Evolutionary conservation across 53 echinoderm and acorn worm genomes (phyloP), one percentile per base, ranked within the genome.

Genomic region (Paelopatides confundens): DNA sequence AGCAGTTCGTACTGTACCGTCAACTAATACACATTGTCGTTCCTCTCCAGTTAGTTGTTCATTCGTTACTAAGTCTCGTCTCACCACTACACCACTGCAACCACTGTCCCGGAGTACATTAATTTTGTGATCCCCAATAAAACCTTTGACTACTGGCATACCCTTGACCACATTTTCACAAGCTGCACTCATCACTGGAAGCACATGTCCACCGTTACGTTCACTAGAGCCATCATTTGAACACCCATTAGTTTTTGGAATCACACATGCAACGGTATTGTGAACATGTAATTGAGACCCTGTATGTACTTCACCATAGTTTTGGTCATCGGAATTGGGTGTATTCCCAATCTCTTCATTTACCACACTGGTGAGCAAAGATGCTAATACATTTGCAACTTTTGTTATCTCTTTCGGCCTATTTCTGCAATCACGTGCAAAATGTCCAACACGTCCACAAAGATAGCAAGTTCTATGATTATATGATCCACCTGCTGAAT

Each of bases 91-190:
- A 69, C 90, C 77, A 66, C 69, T 68, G 32, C 90, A 89, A 9
- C 85, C 85, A 9, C 85, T 89, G 33, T 89, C 90, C 71, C 90
- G 38, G 28, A 85, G 37, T 14, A 89, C 85, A 27, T 69, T 48
- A 21, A 77, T 67, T 26, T 71, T 31, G 3, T 77, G 31, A 5
- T 27, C 35, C 27, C 77, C 77, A 27, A 91, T 35, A 67, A 78
- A 12, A 30, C 82, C 82, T 71, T 82, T 31, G 31, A 38, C 71
- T 36, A 91, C 81, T 62, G 87, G 91, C 91, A 87, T 87, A 34
- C 78, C 77, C 17, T 46, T 50, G 5, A 83, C 35, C 47, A 63
- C 31, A 21, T 63, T 43, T 43, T 65, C 47, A 36, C 78, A 78
- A 12, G 81, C 47, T 7, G 66, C 88, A 65, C 65, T 78, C 81